Evolutionary conservation across 2,797 vertebrate genomes (phyloP), one percentile per base, ranked within the genome.

Genomic region (Lacerta agilis): DNA sequence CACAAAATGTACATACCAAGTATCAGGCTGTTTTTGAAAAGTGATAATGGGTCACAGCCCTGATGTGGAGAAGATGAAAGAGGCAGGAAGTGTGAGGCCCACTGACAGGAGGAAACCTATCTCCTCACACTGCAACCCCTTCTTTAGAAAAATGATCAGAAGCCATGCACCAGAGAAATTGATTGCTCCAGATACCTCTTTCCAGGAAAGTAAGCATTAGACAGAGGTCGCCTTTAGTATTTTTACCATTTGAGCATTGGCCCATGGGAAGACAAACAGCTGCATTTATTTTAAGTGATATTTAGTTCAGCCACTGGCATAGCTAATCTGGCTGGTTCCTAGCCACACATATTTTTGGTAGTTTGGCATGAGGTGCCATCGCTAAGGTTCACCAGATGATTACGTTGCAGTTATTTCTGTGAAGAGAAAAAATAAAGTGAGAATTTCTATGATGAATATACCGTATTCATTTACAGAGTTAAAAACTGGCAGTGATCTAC

Each of bases 21-120:
- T 84, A 88, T 27, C 86, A 82, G 88, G 88, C 20, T 36, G 92
- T 95, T 96, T 93, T 79, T 77, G 86, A 67, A 88, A 81, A 72
- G 69, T 95, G 93, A 96, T 94, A 94, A 94, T 92, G 83, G 83
- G 89, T 84, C 93, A 77, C 86, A 33, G 61, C 92, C 85, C 7
- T 82, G 94, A 96, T 93, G 91, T 86, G 76, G 90, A 96, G 94
- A 96, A 96, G 94, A 96, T 96, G 94, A 96, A 93, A 94, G 58
- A 94, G 94, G 94, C 96, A 96, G 97, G 96, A 97, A 97, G 93
- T 58, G 79, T 41, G 89, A 93, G 94, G 95, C 93, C 90, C 88
- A 91, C 79, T 2, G 0, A 89, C 89, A 88, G 92, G 87, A 94
- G 91, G 94, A 96, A 96, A 93, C 89, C 91, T 90, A 85, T 92